A percentile compares a stretch with the other conserved stretches of the same genome.
Conservation (phyloP, 1,140 invertebrate genomes). For the Elymnias hypermnestra region DNA sequence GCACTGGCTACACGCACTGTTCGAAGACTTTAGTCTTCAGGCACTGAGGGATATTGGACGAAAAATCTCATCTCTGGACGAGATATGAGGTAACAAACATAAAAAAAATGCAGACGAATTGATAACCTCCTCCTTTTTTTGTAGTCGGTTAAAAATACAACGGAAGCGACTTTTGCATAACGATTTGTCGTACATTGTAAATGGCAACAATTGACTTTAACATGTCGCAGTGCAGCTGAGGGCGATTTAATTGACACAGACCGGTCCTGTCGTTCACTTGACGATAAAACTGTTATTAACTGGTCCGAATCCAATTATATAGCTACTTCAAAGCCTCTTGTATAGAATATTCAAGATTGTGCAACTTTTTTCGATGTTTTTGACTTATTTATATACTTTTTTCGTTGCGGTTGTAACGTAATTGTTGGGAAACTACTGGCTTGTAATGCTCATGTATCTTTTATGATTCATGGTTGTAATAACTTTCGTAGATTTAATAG, state of each 20-base stretch:
- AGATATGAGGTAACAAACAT: no score
- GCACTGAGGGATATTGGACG: no score
- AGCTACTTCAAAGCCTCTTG: conserved; percentile 16
- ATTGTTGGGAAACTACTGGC: background rate
- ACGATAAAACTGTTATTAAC: conserved; percentile 32
- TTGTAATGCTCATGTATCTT: background rate
- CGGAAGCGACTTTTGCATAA: no score
- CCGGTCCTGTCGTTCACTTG: conserved; percentile 28
- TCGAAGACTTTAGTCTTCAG: no score
- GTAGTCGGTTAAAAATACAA: no score
- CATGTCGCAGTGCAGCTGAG: conserved; percentile 25
- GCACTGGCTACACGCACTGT: no score
- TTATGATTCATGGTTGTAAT: background rate
- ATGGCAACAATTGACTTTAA: conserved; percentile 4
- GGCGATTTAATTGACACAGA: conserved; percentile 36
- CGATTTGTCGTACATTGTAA: conserved; percentile 3
- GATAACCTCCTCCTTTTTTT: no score
- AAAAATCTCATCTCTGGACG: no score
- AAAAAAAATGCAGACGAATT: no score
- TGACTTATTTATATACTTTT: background rate
- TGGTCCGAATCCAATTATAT: conserved; percentile 21
- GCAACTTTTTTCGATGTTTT: conserved; percentile 11
- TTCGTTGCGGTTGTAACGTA: background rate
- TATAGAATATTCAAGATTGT: conserved; percentile 9
- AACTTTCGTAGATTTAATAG: background rate